Conservation (phyloP, 2,888 invertebrate genomes). For the Polydrusus tereticollis region DNA sequence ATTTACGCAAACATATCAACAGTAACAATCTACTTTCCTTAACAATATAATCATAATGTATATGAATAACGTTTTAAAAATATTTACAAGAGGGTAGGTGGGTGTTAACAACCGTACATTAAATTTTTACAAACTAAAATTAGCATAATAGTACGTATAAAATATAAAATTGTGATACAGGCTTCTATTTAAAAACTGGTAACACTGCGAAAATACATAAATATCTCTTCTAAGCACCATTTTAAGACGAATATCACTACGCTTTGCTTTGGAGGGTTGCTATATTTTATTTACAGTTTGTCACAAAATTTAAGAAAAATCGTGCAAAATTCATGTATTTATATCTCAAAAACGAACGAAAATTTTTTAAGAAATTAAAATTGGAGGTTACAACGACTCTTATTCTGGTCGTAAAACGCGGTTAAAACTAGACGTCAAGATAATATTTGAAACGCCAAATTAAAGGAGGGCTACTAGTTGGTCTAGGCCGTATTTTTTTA, state of each 20-base stretch:
- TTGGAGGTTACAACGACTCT: no score
- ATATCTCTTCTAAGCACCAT: conserved; percentile 47
- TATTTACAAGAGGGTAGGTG: conserved; percentile 30
- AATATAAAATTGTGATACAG: conserved; percentile 50
- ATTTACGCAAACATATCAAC: conserved; percentile 57
- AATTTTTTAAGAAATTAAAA: no score
- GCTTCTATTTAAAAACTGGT: conserved; percentile 37
- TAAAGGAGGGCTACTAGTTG: no score
- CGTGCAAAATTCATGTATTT: background rate
- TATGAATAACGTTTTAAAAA: conserved; percentile 42
- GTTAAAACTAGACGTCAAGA: no score
- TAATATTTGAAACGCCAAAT: no score
- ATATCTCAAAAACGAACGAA: no score
- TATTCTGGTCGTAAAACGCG: no score
- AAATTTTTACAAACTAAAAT: conserved; percentile 23
- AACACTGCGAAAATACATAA: conserved; percentile 35
- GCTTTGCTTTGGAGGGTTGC: conserved; percentile 46
- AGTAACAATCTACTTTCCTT: conserved; percentile 54
- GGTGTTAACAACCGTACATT: conserved; percentile 44
- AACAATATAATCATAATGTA: conserved; percentile 48
- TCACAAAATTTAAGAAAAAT: background rate
- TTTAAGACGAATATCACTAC: conserved; percentile 48
- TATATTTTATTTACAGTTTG: conserved; percentile 30
- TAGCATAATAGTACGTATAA: conserved; percentile 47
- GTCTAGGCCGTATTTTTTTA: no score